phyloP scores from a whole-genome alignment of 2,113 vertebrate species.

The Bos indicus region DNA sequence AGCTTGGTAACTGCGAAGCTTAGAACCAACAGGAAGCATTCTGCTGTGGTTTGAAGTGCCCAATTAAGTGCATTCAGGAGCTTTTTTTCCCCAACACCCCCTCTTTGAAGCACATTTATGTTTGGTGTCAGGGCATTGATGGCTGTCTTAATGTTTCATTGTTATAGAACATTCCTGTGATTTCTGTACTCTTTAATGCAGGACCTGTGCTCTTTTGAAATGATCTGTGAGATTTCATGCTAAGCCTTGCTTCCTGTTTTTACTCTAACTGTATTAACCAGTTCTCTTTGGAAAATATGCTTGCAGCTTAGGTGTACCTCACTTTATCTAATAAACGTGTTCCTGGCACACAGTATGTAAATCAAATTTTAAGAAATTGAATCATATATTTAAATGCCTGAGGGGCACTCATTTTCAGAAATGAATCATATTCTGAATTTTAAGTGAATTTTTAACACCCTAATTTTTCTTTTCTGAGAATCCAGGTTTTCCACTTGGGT shows the following conservation, averaged over 20 bases:
- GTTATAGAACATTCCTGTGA: not conserved
- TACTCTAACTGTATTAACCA: not conserved
- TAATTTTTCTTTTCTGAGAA: conserved; percentile 5
- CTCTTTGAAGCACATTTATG: not conserved
- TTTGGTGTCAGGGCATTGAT: not conserved
- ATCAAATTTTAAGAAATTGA: conserved; percentile 44
- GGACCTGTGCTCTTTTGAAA: not conserved
- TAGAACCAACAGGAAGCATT: not conserved
- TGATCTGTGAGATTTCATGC: not conserved
- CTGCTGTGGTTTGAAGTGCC: not conserved
- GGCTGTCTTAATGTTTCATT: not conserved
- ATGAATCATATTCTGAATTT: conserved; percentile 41
- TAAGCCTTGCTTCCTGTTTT: not conserved
- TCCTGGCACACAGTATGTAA: not conserved
- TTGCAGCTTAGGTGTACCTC: not conserved
- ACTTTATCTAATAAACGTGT: not conserved
- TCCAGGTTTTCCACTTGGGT: not conserved
- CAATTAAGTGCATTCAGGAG: not conserved
- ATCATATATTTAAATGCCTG: conserved; percentile 26
- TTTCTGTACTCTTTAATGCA: not conserved
- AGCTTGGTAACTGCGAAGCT: not conserved
- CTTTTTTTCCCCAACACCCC: not conserved
- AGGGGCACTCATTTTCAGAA: conserved; percentile 11
- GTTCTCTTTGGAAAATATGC: not conserved
- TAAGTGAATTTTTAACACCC: not conserved